Percentiles rank a stretch among this genome's conserved stretches.
Conservation (phyloP, 2,888 invertebrate genomes). For the Spilosoma lubricipeda region DNA sequence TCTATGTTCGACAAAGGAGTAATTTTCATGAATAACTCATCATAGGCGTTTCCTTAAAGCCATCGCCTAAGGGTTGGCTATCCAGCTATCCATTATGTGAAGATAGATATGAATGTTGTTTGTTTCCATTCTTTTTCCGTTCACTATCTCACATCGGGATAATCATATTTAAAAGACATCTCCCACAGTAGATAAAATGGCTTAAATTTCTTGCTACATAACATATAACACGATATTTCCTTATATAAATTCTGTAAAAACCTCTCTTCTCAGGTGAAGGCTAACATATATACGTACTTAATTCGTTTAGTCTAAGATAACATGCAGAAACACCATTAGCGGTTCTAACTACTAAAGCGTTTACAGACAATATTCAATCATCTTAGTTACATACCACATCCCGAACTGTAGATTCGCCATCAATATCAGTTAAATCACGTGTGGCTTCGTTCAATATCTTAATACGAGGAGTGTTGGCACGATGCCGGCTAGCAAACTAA, state of each 20-base stretch:
- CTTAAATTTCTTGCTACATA: too few relatives aligned
- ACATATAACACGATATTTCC: too few relatives aligned
- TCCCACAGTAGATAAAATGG: too few relatives aligned
- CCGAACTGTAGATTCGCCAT: constrained; percentile 25
- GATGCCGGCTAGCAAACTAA: constrained; percentile 48
- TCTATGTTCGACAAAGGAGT: constrained; percentile 27
- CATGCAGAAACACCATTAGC: not conserved
- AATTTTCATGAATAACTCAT: constrained; percentile 32
- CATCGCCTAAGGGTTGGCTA: constrained; percentile 24
- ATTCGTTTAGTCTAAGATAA: not conserved
- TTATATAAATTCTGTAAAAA: too few relatives aligned
- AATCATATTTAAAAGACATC: too few relatives aligned
- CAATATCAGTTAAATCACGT: constrained; percentile 54
- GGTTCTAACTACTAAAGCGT: not conserved
- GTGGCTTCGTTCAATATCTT: constrained; percentile 53
- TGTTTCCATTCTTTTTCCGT: constrained; percentile 6
- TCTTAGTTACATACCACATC: constrained; percentile 28
- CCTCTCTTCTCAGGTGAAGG: too few relatives aligned
- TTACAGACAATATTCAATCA: constrained; percentile 23
- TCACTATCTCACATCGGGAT: not conserved
- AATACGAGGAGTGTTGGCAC: constrained; percentile 51
- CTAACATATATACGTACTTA: not conserved
- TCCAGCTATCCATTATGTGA: constrained; percentile 16
- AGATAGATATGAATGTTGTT: constrained; percentile 14
- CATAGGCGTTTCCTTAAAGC: constrained; percentile 19